phyloP scores from a whole-genome alignment of 1,140 invertebrate species.

The Leptinotarsa texana region DNA sequence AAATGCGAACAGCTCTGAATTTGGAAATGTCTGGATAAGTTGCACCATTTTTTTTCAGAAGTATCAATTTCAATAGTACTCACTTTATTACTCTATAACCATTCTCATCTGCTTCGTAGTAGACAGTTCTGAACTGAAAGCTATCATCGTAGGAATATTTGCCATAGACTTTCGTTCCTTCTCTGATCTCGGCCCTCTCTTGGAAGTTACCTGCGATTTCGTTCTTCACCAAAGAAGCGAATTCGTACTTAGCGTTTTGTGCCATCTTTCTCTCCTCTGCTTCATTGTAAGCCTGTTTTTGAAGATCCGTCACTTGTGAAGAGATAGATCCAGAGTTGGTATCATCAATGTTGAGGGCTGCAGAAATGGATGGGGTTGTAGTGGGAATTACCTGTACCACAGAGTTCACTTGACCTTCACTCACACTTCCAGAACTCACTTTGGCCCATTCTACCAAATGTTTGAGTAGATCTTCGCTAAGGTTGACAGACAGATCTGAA shows the following conservation, averaged over 20 bases:
- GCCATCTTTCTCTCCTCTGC: constrained; percentile 31
- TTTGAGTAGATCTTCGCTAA: not conserved
- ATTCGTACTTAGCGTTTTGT: constrained; percentile 55
- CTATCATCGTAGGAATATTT: constrained; percentile 63
- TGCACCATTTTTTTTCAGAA: not conserved
- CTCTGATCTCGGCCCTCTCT: constrained; percentile 56
- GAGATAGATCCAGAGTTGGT: too few relatives aligned
- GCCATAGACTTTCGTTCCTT: constrained; percentile 57
- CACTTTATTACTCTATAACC: constrained; percentile 62
- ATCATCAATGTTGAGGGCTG: too few relatives aligned
- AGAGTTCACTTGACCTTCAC: not conserved
- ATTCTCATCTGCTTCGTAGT: constrained; percentile 63
- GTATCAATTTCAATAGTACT: constrained; percentile 39
- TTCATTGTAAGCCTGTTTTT: constrained; percentile 2
- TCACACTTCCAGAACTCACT: not conserved
- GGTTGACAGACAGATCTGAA: not conserved
- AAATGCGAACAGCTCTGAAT: not conserved
- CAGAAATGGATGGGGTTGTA: not conserved
- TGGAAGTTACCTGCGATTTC: constrained; percentile 59
- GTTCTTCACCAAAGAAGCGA: constrained; percentile 58
- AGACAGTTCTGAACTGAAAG: constrained; percentile 58
- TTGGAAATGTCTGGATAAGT: not conserved
- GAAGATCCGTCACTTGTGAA: too few relatives aligned
- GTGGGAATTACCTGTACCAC: not conserved
- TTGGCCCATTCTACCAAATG: not conserved